Conservation (phyloP, 1,140 invertebrate species). For the Cydia strobilella region DNA sequence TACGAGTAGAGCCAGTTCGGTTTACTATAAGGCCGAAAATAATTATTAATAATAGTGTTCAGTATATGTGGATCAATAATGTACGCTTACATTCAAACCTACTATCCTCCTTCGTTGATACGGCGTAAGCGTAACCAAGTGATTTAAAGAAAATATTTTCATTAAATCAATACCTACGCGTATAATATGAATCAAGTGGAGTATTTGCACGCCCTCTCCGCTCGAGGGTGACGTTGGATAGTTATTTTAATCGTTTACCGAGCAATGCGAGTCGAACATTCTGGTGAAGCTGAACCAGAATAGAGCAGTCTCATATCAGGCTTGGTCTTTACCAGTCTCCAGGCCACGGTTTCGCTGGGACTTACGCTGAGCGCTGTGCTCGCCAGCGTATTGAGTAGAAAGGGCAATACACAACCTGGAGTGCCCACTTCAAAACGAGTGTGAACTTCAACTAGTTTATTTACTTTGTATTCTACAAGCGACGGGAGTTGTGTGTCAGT, state of each 20-base stretch:
- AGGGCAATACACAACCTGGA: constrained; percentile 37
- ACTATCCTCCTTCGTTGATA: background rate
- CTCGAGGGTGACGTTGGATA: constrained; percentile 44
- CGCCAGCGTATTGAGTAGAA: background rate
- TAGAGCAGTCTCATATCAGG: no score
- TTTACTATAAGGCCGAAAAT: no score
- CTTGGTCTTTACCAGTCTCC: background rate
- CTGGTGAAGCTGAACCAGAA: no score
- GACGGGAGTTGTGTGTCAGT: constrained; percentile 47
- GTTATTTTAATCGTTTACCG: background rate
- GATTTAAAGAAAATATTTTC: constrained; percentile 13
- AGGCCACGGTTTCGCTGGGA: background rate
- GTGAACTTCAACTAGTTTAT: constrained; percentile 59
- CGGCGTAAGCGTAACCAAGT: background rate
- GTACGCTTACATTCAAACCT: no score
- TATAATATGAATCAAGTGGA: constrained; percentile 40
- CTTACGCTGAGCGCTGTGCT: background rate
- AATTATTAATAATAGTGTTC: no score
- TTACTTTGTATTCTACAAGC: constrained; percentile 58
- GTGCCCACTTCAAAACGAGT: constrained; percentile 53
- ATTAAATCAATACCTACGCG: constrained; percentile 27
- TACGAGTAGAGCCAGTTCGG: no score
- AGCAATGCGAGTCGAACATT: background rate
- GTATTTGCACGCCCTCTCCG: constrained; percentile 62
- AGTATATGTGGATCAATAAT: no score